phyloP scores from a whole-genome alignment of 2,113 vertebrate species.

The Brachyistius frenatus region DNA sequence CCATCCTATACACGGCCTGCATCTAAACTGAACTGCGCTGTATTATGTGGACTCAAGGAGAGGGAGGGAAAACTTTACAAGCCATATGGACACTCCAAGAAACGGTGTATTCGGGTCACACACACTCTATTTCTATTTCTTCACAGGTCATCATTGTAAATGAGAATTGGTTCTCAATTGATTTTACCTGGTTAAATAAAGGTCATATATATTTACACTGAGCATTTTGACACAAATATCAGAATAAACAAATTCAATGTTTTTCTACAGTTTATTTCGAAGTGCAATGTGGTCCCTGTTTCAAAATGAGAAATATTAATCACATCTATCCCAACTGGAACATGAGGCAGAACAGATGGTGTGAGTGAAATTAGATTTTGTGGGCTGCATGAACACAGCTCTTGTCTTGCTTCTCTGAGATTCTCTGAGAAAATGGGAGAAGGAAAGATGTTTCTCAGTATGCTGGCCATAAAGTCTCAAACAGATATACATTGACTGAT shows the following conservation, averaged over 20 bases:
- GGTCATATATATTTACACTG: no score
- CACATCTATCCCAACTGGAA: conserved; percentile 52
- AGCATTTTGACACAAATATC: conserved; percentile 10
- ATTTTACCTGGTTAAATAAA: no score
- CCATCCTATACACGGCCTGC: conserved; percentile 28
- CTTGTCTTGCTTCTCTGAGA: conserved; percentile 36
- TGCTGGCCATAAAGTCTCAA: conserved; percentile 32
- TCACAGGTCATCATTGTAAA: no score
- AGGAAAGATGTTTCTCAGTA: conserved; percentile 14
- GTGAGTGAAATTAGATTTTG: conserved; percentile 55
- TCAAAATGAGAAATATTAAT: conserved; percentile 56
- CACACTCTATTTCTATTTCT: conserved; percentile 1
- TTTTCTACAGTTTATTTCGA: background rate
- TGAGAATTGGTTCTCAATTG: no score
- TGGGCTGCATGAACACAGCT: conserved; percentile 23
- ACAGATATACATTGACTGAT: conserved; percentile 39
- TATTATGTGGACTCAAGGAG: conserved; percentile 18
- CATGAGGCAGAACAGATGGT: conserved; percentile 66
- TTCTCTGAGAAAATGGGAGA: conserved; percentile 20
- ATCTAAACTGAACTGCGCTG: conserved; percentile 12
- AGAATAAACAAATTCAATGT: background rate
- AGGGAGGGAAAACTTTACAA: conserved; percentile 15
- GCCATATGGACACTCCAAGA: conserved; percentile 12
- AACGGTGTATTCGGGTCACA: background rate
- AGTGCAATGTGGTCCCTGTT: conserved; percentile 21